Conservation (phyloP, 2,888 invertebrate genomes). For the Mamestra brassicae region DNA sequence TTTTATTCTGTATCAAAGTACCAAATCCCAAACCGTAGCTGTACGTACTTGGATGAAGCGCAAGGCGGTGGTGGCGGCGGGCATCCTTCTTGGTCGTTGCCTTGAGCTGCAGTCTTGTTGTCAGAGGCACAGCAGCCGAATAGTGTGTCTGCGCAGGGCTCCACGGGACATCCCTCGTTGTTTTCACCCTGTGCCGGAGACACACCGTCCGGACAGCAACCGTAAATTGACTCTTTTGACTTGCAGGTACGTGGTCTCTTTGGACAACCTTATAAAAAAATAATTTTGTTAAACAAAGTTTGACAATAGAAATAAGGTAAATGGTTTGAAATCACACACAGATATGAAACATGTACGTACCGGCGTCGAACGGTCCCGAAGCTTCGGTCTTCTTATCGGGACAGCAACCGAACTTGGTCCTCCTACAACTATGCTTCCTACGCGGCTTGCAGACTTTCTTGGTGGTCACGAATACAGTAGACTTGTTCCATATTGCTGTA, state of each 20-base stretch:
- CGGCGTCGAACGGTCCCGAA: constrained; percentile 95
- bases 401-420: constrained; percentile 95
- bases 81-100: constrained; percentile 96
- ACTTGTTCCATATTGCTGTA: constrained; percentile 88
- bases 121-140: constrained; percentile 96
- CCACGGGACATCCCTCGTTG: constrained; percentile 94
- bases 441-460: constrained; percentile 80
- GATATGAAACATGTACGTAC: constrained; percentile 72
- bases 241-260: constrained; percentile 93
- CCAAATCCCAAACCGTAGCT: neutral
- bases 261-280: constrained; percentile 90
- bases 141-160: constrained; percentile 94
- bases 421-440: constrained; percentile 91
- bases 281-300: neutral
- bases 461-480: constrained; percentile 70
- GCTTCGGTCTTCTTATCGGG: constrained; percentile 95
- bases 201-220: constrained; percentile 96
- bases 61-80: constrained; percentile 92
- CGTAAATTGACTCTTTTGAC: constrained; percentile 82
- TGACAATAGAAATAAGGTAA: neutral
- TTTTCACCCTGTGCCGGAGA: constrained; percentile 94
- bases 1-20: neutral
- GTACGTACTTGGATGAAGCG: constrained; percentile 88
- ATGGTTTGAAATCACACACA: neutral
- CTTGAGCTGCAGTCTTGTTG: constrained; percentile 94